Base-by-base conservation (phyloP, 2,797 vertebrate species). In the Dromococcyx pavoninus region DNA sequence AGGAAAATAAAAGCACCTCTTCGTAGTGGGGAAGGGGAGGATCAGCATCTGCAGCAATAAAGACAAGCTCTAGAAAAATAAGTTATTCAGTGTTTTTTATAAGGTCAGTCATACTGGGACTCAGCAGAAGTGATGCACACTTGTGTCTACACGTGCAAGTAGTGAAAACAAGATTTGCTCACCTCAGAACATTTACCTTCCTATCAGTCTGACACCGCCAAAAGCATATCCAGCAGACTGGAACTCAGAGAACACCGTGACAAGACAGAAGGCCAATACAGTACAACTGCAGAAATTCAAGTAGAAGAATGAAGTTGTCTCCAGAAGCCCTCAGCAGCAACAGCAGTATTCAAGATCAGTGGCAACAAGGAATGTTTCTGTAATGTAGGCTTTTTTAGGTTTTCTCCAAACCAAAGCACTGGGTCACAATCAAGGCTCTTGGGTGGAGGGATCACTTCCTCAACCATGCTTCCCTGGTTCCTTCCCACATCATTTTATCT, bases 281-380 rank as follows among this genome's bases (percentile, higher is more conserved):
- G 83, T 88, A 94, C 88, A 86, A 83, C 60, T 88, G 85, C 83
- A 80, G 88, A 95, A 79, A 85, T 93, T 96, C 86, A 96, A 97
- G 95, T 81, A 94, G 51, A 94, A 75, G 54, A 92, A 95, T 37
- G 30, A 79, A 85, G 70, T 21, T 80, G 54, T 78, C 66, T 93
- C 93, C 83, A 89, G 82, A 94, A 94, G 84, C 74, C 83, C 83
- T 84, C 27, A 93, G 71, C 50, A 91, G 84, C 87, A 92, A 88
- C 37, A 87, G 91, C 58, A 94, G 61, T 25, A 21, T 51, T 91
- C 37, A 89, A 91, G 87, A 84, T 50, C 82, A 94, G 71, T 65
- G 92, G 83, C 79, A 94, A 95, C 8, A 86, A 89, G 64, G 62
- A 94, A 94, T 32, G 43, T 80, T 94, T 91, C 67, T 91, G 37